Base-by-base conservation (phyloP, 2,888 invertebrate genomes). In the Syrista parreyssii region DNA sequence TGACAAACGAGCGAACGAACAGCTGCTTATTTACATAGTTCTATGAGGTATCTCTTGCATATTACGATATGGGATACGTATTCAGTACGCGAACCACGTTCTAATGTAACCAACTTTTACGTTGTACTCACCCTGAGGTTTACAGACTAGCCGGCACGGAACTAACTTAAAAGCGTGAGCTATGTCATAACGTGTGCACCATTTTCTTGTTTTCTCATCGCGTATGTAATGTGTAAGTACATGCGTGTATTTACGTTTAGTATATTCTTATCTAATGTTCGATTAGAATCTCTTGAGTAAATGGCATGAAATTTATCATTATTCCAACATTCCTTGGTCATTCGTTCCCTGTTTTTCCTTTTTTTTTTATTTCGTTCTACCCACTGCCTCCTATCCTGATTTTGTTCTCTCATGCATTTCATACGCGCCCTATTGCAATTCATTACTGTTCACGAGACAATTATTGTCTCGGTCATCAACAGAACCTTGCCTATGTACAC, bases 1-100 rank as follows among this genome's bases (percentile, higher is more conserved):
- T 71, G 74, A n/a, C 77, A 78, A 77, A 73, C 74, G 78, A 40
- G 73, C 23, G 11, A 68, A 68, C 71, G 78, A 80, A 78, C 76
- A 75, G 80, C 79, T 79, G 79, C 80, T 83, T 81, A 80, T 82
- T 77, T 78, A 79, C 78, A 80, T 76, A 71, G 30, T 30, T 33
- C 55, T 75, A 75, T 68, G 87, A 88, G 86, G 86, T 88, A 88
- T 86, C 85, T 85, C 81, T 87, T 81, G 84, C 85, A 81, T 84
- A 83, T 83, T 86, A 85, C 86, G 87, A 88, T 86, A 88, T 87
- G 86, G 84, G 84, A 84, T 84, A 84, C 40, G 78, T 79, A 76
- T 75, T 55, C 76, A 79, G 72, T 31, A 78, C 75, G 76, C 75
- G 69, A 76, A 75, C 75, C 76, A 68, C 77, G 78, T 74, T 76